These are phyloP conservation scores for Sericinus montela DNA, from an alignment of 2,888 invertebrate genomes.

Conservation along the genomic window DNA sequence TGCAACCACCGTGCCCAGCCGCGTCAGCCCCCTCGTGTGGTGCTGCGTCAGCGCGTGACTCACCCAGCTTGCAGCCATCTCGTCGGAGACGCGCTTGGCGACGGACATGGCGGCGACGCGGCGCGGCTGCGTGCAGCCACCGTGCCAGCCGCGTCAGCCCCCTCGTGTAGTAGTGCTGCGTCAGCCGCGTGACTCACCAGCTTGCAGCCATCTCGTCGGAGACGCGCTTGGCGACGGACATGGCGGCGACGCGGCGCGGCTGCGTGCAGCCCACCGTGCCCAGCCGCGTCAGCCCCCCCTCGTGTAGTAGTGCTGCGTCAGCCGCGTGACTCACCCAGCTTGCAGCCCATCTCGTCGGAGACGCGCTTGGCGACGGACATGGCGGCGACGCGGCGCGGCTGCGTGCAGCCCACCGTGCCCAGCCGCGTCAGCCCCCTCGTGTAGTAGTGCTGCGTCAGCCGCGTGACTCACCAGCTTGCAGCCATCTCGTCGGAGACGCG, in stretches of 20 bases:
- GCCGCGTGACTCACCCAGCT: slow-evolving; percentile 99
- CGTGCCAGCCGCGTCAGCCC: too few species aligned
- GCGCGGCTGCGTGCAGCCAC: too few species aligned
- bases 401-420: too few species aligned
- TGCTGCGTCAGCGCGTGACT: slow-evolving; percentile 99
- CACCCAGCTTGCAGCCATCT: slow-evolving; percentile 99
- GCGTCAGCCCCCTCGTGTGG: slow-evolving; percentile 97
- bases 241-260: slow-evolving; percentile 96
- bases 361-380: too few species aligned
- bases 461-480: slow-evolving; percentile 92
- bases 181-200: too few species aligned
- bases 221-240: slow-evolving; percentile 99
- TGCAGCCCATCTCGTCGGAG: slow-evolving; percentile 94
- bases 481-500: slow-evolving; percentile 98
- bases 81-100: too few species aligned
- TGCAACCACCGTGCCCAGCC: slow-evolving; percentile 98
- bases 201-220: slow-evolving; percentile 97
- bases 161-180: too few species aligned
- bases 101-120: too few species aligned
- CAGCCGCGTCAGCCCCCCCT: slow-evolving; percentile 95
- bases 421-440: too few species aligned
- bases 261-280: slow-evolving; percentile 99
- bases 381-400: too few species aligned
- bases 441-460: too few species aligned
- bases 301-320: slow-evolving; percentile 98